Evolutionary conservation across 2,888 invertebrate genomes (phyloP).

Genomic region (Dendrolimus houi): DNA sequence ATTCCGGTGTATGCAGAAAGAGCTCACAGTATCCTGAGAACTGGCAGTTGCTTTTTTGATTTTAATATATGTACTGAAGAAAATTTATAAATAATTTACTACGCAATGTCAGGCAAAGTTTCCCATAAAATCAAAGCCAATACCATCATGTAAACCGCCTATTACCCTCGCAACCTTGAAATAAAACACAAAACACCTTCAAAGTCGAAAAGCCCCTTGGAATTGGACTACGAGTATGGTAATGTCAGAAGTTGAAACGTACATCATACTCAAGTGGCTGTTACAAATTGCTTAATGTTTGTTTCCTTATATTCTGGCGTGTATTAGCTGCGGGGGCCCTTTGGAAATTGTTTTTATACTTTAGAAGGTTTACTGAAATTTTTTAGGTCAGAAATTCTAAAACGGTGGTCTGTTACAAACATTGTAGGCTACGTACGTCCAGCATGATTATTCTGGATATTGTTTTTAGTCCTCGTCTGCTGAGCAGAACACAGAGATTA

Average conservation of each 20-base stretch:
- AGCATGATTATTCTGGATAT: no score
- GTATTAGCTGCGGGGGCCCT: neutral
- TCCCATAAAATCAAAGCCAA: no score
- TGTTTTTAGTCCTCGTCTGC: no score
- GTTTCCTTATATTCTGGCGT: constrained; percentile 1
- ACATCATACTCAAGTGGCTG: constrained; percentile 4
- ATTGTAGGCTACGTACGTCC: no score
- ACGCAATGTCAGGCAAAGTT: no score
- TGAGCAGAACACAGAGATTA: no score
- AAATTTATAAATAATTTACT: no score
- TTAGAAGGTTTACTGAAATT: neutral
- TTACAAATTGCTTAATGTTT: constrained; percentile 7
- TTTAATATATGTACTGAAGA: no score
- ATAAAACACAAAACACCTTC: neutral
- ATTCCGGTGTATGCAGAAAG: neutral
- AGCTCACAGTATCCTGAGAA: neutral
- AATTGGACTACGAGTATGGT: neutral
- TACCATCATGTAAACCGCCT: no score
- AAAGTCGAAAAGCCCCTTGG: neutral
- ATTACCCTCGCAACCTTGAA: neutral
- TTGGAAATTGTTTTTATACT: neutral
- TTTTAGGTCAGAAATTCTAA: neutral
- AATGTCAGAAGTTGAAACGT: neutral
- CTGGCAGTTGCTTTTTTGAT: neutral
- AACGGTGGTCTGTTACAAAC: no score